These are phyloP conservation scores for Yasuhikotakia modesta DNA, from an alignment of 2,797 vertebrate species.

Conservation along the genomic window DNA sequence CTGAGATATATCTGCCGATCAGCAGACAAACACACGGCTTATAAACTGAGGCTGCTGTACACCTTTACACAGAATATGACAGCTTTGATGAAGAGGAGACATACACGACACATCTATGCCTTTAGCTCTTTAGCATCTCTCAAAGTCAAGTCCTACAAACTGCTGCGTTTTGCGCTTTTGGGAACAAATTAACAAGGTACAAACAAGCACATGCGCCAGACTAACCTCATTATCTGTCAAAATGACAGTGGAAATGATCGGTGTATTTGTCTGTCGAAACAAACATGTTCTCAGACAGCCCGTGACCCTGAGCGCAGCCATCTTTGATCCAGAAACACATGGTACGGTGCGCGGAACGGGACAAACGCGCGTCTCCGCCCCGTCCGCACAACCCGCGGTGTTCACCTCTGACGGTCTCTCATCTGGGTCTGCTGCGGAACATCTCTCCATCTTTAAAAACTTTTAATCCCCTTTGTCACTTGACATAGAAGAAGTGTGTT, in stretches of 20 bases:
- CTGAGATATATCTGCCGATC: neutral
- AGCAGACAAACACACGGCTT: neutral
- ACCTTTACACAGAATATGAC: neutral
- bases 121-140: conserved; percentile 29
- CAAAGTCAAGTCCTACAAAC: conserved; percentile 27
- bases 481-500: too few relatives aligned
- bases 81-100: too few relatives aligned
- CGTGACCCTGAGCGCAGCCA: conserved; percentile 77
- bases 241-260: conserved; percentile 44
- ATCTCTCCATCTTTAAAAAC: neutral
- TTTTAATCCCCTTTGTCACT: too few relatives aligned
- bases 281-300: conserved; percentile 68
- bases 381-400: neutral
- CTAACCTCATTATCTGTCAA: conserved; percentile 65
- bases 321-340: conserved; percentile 51
- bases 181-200: neutral
- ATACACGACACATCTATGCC: conserved; percentile 1
- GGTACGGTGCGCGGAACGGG: conserved; percentile 62
- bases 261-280: conserved; percentile 60
- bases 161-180: neutral
- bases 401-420: too few relatives aligned
- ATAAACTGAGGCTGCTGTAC: too few relatives aligned
- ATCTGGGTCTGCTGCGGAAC: too few relatives aligned
- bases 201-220: neutral
- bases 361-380: conserved; percentile 40